Conservation (phyloP, 1,140 invertebrate species). For the Nasonia vitripennis region DNA sequence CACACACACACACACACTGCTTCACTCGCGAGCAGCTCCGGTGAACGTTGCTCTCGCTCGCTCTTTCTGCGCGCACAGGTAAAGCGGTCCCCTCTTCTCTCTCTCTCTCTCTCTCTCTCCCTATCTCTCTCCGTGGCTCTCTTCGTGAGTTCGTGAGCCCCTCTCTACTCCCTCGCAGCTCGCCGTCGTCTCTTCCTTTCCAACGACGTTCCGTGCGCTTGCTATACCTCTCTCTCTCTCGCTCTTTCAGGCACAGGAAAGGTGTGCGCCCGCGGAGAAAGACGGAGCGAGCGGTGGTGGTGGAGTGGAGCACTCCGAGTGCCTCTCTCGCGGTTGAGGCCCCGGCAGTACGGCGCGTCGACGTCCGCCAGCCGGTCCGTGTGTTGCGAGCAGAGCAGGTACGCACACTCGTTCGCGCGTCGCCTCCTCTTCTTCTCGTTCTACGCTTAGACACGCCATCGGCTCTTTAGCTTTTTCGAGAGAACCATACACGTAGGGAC, state of each 20-base stretch:
- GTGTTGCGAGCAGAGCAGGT: neutral
- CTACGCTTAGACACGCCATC: no score
- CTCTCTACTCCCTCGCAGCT: neutral
- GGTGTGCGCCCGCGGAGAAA: neutral
- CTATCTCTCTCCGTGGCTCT: neutral
- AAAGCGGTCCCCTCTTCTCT: neutral
- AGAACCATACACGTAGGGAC: no score
- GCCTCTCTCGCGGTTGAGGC: slow-evolving; percentile 1
- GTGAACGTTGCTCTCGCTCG: slow-evolving; percentile 5
- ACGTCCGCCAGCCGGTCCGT: neutral
- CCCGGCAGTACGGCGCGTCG: slow-evolving; percentile 3
- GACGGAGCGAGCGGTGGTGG: neutral
- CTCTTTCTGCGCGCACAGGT: neutral
- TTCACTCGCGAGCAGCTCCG: neutral
- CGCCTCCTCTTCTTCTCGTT: neutral
- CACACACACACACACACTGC: neutral
- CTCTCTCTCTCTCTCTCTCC: no score
- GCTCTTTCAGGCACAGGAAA: neutral
- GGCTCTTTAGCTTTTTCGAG: no score
- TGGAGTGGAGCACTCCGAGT: neutral
- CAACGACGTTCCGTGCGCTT: no score
- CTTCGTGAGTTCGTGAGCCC: slow-evolving; percentile 26
- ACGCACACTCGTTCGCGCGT: no score
- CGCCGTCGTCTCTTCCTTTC: neutral
- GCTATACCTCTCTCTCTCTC: neutral